Percentiles rank a stretch among this genome's conserved stretches.
phyloP scores from a whole-genome alignment of 2,113 vertebrate genomes.

The Syrmaticus mikado region DNA sequence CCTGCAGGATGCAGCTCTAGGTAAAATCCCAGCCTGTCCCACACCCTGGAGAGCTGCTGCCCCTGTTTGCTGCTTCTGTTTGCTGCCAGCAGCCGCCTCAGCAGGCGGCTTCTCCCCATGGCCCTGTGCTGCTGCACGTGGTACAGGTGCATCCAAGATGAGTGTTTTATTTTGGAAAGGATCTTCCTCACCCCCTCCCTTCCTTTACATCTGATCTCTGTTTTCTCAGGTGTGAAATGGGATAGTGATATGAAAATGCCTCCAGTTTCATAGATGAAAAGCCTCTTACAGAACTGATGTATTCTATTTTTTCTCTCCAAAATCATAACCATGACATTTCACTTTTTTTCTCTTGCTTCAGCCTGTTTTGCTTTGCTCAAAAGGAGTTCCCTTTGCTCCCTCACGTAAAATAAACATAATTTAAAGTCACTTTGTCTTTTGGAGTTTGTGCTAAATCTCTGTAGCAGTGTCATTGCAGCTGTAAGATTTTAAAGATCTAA shows the following conservation, averaged over 20 bases:
- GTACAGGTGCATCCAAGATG: too few relatives aligned
- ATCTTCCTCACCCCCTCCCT: neutral
- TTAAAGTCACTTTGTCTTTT: neutral
- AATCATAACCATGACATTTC: neutral
- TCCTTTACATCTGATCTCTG: neutral
- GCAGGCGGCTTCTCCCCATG: rapidly evolving
- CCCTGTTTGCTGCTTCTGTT: neutral
- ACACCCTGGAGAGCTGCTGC: too few relatives aligned
- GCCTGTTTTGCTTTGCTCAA: neutral
- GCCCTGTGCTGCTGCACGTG: neutral
- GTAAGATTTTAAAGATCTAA: neutral
- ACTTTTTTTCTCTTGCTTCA: neutral
- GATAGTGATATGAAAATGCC: neutral
- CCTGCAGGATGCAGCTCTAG: neutral
- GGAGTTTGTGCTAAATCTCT: neutral
- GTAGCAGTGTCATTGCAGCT: neutral
- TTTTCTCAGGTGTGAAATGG: neutral
- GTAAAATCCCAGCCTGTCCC: neutral
- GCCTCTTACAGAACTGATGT: neutral
- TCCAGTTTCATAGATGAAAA: neutral
- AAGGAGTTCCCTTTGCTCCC: neutral
- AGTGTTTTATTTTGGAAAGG: neutral
- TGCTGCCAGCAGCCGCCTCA: rapidly evolving
- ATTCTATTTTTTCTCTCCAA: neutral
- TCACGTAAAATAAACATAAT: neutral